A percentile compares a stretch with the other conserved stretches of the same genome.
Conservation (phyloP, 2,113 vertebrate genomes). For the Cynopterus brachyotis region DNA sequence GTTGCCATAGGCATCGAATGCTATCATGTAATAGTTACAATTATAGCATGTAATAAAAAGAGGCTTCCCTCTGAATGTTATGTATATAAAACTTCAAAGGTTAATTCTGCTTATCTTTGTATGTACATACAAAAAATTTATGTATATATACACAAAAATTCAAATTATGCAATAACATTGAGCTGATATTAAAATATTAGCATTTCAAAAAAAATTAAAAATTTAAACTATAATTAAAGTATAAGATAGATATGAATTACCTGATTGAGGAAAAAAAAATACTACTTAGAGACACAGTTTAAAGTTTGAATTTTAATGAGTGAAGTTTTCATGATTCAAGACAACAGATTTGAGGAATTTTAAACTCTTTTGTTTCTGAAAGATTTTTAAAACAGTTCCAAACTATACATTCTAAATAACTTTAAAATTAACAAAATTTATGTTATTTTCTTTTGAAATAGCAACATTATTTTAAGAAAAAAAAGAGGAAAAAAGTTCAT, state of each 20-base stretch:
- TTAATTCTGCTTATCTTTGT: conserved; percentile 7
- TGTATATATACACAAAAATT: neutral
- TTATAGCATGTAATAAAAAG: neutral
- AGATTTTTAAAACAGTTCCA: neutral
- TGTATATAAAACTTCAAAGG: neutral
- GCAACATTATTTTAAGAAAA: neutral
- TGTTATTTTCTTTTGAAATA: neutral
- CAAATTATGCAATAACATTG: neutral
- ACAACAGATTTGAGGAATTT: neutral
- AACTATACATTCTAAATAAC: neutral
- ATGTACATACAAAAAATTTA: neutral
- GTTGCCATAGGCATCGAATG: neutral
- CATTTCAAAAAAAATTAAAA: conserved; percentile 27
- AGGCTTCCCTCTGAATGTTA: neutral
- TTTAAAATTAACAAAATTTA: neutral
- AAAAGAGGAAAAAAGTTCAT: neutral
- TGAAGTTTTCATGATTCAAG: neutral
- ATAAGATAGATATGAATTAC: neutral
- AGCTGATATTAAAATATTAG: neutral
- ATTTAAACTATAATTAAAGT: neutral
- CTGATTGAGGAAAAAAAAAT: neutral
- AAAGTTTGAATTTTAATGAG: neutral
- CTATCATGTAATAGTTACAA: neutral
- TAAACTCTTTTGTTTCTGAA: neutral
- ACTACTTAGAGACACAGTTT: neutral